phyloP scores from a whole-genome alignment of 2,797 vertebrate species.

The Xenops minutus region DNA sequence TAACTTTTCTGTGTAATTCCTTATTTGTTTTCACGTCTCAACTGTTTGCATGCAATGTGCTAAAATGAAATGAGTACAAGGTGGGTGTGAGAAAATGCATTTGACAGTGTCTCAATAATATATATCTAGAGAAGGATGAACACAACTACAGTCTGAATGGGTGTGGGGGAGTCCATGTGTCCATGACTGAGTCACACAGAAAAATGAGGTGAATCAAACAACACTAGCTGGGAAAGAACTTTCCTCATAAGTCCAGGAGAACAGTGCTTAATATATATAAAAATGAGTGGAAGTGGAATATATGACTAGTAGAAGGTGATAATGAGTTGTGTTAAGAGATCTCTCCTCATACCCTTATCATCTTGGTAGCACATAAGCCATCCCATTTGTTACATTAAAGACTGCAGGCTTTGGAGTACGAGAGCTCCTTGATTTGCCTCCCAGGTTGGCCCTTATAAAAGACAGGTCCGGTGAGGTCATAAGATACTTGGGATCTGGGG shows the following conservation, averaged over 20 bases:
- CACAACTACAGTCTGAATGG: not conserved
- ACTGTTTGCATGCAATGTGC: not conserved
- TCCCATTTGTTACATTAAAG: not conserved
- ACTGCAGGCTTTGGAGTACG: not conserved
- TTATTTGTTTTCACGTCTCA: not conserved
- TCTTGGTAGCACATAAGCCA: fast-evolving
- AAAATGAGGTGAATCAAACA: not conserved
- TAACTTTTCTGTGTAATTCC: not conserved
- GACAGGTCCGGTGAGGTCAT: not conserved
- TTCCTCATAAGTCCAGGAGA: not conserved
- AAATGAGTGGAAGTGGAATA: not conserved
- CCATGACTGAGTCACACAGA: not conserved
- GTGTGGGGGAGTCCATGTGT: not conserved
- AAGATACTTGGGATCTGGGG: not conserved
- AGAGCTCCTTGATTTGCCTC: not conserved
- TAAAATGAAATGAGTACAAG: not conserved
- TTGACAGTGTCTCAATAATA: not conserved
- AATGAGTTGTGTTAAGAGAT: not conserved
- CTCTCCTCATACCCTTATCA: not conserved
- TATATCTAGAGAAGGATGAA: not conserved
- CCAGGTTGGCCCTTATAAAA: not conserved
- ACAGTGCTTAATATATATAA: not conserved
- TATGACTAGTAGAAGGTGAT: not conserved
- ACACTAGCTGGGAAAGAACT: not conserved
- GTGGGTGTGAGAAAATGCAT: not conserved